Base-by-base conservation (phyloP, 2,888 invertebrate species). In the Pandemis corylana region DNA sequence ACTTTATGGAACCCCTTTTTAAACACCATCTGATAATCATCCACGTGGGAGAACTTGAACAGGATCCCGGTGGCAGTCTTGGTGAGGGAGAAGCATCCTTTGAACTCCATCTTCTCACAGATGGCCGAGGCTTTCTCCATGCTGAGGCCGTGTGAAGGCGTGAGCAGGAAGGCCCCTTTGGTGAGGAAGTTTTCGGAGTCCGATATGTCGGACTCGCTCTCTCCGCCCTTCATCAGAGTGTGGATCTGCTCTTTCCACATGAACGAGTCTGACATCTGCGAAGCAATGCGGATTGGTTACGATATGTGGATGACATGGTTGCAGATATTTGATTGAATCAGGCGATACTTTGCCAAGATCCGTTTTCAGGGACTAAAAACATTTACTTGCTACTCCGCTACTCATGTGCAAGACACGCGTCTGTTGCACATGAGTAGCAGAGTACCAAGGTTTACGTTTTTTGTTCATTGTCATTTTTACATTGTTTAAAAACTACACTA, bases 61-160 rank as follows among this genome's bases (percentile, higher is more conserved):
- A 98, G 95, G 84, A 98, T 97, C 74, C 98, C 98, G 63, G 97
- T 98, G 68, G 98, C 97, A 0, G 98, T 98, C 95, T 97, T 97
- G 78, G 97, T 97, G 82, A 98, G 95, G 80, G 97, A 97, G 93
- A 97, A 98, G 84, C 97, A 97, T 71, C 97, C 97, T 83, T 97
- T 96, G 92, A 98, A 97, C 92, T 97, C 97, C 96, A 98, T 97
- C 90, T 97, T 97, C 95, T 98, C 98, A 93, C 97, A 97, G 85
- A 98, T 97, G 82, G 96, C 95, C 61, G 97, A 97, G 3, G 97
- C 97, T 80, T 97, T 97, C 91, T 98, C 97, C 96, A 98, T 96
- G 86, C 96, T 97, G 82, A 98, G 95, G 85, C 98, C 97, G 91
- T 97, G 97, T 70, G 97, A 97, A 61, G 98, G 98, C 64, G 98